Conservation (phyloP, 2,113 vertebrate genomes). For the Cheilinus undulatus region DNA sequence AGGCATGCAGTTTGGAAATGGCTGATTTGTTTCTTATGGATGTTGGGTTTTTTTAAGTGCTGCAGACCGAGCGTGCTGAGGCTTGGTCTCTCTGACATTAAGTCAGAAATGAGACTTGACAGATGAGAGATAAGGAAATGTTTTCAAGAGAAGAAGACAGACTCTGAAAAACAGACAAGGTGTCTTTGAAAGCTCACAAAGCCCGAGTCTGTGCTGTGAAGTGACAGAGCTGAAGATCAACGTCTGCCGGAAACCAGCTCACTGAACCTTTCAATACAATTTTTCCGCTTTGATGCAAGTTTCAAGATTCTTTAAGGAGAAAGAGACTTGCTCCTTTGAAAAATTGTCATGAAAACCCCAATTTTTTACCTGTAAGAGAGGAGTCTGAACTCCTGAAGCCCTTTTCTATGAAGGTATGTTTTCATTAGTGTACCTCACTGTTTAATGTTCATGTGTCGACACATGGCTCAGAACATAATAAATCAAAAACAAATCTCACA, state of each 20-base stretch:
- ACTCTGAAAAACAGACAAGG: conserved; percentile 65
- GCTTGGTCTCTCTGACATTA: conserved; percentile 59
- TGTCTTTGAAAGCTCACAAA: conserved; percentile 71
- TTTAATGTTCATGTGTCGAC: not conserved
- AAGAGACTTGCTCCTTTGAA: conserved; percentile 26
- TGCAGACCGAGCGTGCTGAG: conserved; percentile 52
- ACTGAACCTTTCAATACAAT: conserved; percentile 52
- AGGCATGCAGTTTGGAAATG: conserved; percentile 78
- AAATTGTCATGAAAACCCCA: conserved; percentile 12
- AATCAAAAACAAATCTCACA: not conserved
- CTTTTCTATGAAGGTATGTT: conserved; percentile 17
- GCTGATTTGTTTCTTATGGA: conserved; percentile 72
- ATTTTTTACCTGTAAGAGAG: conserved; percentile 21
- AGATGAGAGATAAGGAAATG: conserved; percentile 76
- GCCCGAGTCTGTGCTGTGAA: conserved; percentile 44
- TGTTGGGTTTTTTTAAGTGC: conserved; percentile 30
- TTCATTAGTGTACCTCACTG: conserved; percentile 28
- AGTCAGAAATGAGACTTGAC: conserved; percentile 70
- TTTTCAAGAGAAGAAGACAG: conserved; percentile 69
- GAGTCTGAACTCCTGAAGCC: conserved; percentile 26
- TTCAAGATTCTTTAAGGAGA: conserved; percentile 38
- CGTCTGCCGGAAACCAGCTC: conserved; percentile 34
- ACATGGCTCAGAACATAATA: conserved; percentile 5
- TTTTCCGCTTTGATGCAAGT: conserved; percentile 48
- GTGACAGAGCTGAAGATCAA: conserved; percentile 65